Evolutionary conservation across 2,797 vertebrate species (phyloP).

Genomic region (Astyanax mexicanus): DNA sequence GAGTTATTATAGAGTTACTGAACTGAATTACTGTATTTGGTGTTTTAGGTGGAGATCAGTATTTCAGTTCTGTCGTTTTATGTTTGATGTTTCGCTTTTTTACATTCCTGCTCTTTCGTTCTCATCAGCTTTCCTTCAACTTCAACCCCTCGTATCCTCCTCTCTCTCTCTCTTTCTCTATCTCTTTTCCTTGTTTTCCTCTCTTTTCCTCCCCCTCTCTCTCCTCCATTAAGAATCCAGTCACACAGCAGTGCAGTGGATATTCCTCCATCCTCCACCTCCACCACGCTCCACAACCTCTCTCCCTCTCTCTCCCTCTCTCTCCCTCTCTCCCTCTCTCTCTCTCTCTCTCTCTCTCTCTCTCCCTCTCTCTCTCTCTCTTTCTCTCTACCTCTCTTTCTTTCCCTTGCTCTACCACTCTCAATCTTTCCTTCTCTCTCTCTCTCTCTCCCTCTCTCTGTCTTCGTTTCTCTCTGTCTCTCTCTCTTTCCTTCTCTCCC

Average conservation of each 20-base stretch:
- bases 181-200: constrained; percentile 65
- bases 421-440: constrained; percentile 27
- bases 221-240: constrained; percentile 81
- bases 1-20: no score
- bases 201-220: constrained; percentile 66
- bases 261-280: constrained; percentile 77
- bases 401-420: constrained; percentile 2
- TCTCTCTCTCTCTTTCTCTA: constrained; percentile 58
- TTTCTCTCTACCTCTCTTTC: constrained; percentile 54
- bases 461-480: not conserved
- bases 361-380: no score
- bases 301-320: constrained; percentile 63
- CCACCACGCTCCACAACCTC: constrained; percentile 23
- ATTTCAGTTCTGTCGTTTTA: no score
- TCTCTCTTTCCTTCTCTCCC: constrained; percentile 2
- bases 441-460: constrained; percentile 41
- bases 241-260: constrained; percentile 88
- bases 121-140: constrained; percentile 35
- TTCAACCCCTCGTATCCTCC: not conserved
- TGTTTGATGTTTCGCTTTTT: constrained; percentile 37
- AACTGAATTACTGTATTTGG: no score
- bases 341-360: no score
- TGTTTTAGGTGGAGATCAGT: no score
- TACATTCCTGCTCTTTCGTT: constrained; percentile 14
- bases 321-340: no score